Evolutionary conservation across 2,888 invertebrate species (phyloP), one percentile per base, ranked within the genome.

Genomic region (Limenitis camilla): DNA sequence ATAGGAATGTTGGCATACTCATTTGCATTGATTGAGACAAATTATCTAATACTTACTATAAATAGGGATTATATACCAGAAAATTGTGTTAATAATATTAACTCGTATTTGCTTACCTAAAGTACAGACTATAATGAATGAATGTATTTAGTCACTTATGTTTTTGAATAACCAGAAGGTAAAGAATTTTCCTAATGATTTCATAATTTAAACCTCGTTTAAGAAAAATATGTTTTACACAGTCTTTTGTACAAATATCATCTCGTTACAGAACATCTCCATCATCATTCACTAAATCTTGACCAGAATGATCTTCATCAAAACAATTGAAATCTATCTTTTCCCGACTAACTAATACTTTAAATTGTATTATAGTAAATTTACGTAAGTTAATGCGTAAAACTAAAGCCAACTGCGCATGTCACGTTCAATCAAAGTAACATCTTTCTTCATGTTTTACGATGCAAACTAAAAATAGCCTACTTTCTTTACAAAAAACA

Each of bases 401-500:
- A 40, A 48, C 11, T 40, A 19, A 27, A n/a, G 29, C 29, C 48
- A 55, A 49, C 31, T 52, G 55, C 55, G 55, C 55, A 55, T 49
- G 55, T 58, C 61, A 49, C 58, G 44, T 60, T 56, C 61, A 58
- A 61, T 59, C 29, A 31, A 47, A 39, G 45, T 46, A 32, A 38
- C 42, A 45, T 35, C 42, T 49, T 56, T 42, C 28, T 30, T 55
- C 11, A 45, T 39, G n/a, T 33, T 31, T 47, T 36, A 32, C 36
- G 35, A 32, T 33, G 56, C 46, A 46, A 38, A 41, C 33, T 44
- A 56, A 52, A 59, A 52, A 59, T 64, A 53, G 41, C 51, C 49
- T 52, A 63, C 67, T 61, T 63, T 62, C 52, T 60, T 58, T 61
- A 58, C 61, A 62, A 47, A 64, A 65, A 58, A 60, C 61, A 62